Percentiles rank a stretch among this genome's conserved stretches.
phyloP scores from a whole-genome alignment of 2,888 invertebrate species.

The Agelastica alni region DNA sequence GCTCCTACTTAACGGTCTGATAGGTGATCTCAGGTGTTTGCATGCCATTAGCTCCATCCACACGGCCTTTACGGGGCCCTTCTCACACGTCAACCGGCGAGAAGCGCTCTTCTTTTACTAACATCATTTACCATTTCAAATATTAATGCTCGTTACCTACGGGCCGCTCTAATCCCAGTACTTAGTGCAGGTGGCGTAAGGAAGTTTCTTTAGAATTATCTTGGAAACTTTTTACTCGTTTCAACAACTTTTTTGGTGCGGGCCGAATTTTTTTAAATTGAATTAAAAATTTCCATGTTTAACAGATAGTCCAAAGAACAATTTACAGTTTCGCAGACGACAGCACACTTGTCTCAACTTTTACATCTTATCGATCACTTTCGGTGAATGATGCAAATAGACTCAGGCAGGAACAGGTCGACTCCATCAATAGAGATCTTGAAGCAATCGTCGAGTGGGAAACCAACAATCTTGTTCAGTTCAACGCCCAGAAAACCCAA shows the following conservation, averaged over 20 bases:
- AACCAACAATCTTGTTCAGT: too few species aligned
- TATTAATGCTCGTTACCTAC: constrained; percentile 33
- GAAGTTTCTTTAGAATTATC: constrained; percentile 4
- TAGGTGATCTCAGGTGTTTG: constrained; percentile 55
- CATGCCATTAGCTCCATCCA: constrained; percentile 54
- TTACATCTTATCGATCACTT: too few species aligned
- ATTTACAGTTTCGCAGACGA: too few species aligned
- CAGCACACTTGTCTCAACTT: too few species aligned
- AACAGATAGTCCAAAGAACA: too few species aligned
- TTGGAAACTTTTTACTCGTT: neutral
- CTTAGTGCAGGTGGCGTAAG: constrained; percentile 6
- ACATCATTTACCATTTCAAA: constrained; percentile 33
- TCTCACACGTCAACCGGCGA: constrained; percentile 27
- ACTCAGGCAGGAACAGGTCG: too few species aligned
- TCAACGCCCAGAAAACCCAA: too few species aligned
- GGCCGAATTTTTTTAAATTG: too few species aligned
- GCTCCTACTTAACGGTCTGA: constrained; percentile 50
- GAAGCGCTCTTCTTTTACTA: constrained; percentile 25
- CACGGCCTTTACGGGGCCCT: constrained; percentile 34
- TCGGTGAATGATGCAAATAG: too few species aligned
- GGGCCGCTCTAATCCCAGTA: constrained; percentile 11
- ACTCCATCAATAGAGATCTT: too few species aligned
- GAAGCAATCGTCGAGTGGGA: too few species aligned
- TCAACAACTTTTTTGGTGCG: neutral
- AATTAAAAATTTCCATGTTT: too few species aligned